Percentiles rank a stretch among this genome's conserved stretches.
These are phyloP conservation scores for Physocephala rufipes DNA, from an alignment of 2,888 invertebrate species.

Conservation along the genomic window DNA sequence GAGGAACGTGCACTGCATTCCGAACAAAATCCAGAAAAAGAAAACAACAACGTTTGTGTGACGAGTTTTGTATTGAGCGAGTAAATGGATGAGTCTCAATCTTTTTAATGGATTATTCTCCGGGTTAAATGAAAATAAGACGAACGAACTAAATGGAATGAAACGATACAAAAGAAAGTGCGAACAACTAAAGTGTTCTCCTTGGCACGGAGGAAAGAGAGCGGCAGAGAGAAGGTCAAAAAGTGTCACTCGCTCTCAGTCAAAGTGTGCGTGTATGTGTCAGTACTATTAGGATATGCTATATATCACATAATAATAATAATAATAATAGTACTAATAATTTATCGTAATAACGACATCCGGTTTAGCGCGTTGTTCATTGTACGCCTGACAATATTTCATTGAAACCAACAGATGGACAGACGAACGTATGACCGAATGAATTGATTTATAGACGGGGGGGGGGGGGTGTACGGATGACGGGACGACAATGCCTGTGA, in stretches of 20 bases:
- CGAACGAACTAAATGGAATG: too few species aligned
- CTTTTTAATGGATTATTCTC: background rate
- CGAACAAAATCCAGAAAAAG: background rate
- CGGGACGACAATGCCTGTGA: background rate
- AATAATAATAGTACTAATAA: too few species aligned
- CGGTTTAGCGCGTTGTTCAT: constrained; percentile 10
- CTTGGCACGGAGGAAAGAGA: too few species aligned
- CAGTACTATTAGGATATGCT: too few species aligned
- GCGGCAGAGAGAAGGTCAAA: too few species aligned
- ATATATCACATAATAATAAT: background rate
- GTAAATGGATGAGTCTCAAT: constrained; percentile 1
- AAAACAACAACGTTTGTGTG: background rate
- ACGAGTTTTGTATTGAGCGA: background rate
- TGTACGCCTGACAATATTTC: constrained; percentile 1
- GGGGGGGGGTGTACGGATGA: too few species aligned
- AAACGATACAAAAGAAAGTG: too few species aligned
- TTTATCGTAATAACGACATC: constrained; percentile 16
- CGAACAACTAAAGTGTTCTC: too few species aligned
- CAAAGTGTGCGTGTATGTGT: too few species aligned
- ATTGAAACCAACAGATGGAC: background rate
- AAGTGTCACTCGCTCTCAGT: too few species aligned
- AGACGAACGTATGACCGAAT: too few species aligned
- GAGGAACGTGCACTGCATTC: constrained; percentile 10
- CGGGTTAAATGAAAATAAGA: background rate
- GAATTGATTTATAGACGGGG: too few species aligned